Evolutionary conservation across 2,888 invertebrate genomes (phyloP), one percentile per base, ranked within the genome.

Genomic region (Nematopogon swammerdamellus): DNA sequence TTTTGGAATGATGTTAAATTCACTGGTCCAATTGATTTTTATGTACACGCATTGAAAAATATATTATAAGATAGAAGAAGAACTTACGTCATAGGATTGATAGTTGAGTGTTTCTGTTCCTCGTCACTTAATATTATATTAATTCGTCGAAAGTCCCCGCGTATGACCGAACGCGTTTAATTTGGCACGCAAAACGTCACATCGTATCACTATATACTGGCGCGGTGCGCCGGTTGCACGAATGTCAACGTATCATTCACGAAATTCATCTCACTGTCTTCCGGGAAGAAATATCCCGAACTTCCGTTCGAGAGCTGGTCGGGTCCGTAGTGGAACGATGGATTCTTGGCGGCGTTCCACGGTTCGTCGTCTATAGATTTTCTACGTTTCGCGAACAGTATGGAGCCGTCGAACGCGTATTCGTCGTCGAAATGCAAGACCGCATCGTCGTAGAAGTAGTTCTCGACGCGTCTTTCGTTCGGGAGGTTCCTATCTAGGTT

Each of bases 391-490:
- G 79, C 76, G 52, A 75, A 79, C 18, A 79, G 53, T 52, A 75
- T 76, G 1, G 80, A 77, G 0, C 80, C 79, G 49, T 80, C 80
- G 55, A 79, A 75, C 0, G 75, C 72, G 57, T 77, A 77, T 49
- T 80, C 79, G 46, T 80, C 80, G 29, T 80, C 80, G 53, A 80
- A 76, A 49, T 73, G 73, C 43, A 80, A 50, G 0, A 80, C 75
- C 0, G 80, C 74, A 47, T 80, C 80, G 48, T 80, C 80, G 49
- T 80, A 80, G 58, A 80, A 80, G 47, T 80, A 80, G 47, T 79
- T 80, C 36, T 76, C 72, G 1, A 65, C 60, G 1, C 63, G 58
- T 53, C 57, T 65, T 17, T 63, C 62, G 16, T 57, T 60, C 0
- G 76, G 75, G 18, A 55, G 53, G 47, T 80, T 80, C 46, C 80